Evolutionary conservation across 2,797 vertebrate genomes (phyloP), one percentile per base, ranked within the genome.

Genomic region (Morelia viridis): DNA sequence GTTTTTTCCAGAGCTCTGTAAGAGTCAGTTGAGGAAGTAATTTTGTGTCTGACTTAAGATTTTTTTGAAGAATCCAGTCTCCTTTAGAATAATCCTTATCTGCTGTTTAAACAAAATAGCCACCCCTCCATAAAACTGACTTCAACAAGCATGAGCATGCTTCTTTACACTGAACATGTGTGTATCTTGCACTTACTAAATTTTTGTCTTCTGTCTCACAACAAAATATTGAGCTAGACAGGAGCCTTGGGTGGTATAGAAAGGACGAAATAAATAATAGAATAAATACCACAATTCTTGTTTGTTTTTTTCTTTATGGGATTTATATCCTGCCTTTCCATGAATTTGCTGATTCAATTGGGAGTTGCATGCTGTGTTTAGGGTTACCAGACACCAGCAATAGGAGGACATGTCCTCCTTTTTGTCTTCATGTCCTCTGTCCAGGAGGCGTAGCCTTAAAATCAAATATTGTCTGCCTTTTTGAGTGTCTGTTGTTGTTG

Each of bases 31-130:
- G 76, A 88, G 92, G 92, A 91, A 85, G 60, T 64, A 58, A 60
- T 58, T 90, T 94, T 71, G 62, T 56, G 15, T 90, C 26, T 53
- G 13, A 85, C 35, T 90, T 50, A 86, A 13, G 26, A 28, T 89
- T 88, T 86, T 80, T 89, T 35, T 58, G 0, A 65, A 90, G 71
- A 58, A 62, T 92, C 58, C 85, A 24, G 62, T 90, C 62, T 85
- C 31, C 60, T 88, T 10, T 84, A 41, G 41, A 28, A 88, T 35
- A 5, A 56, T 9, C 64, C 80, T 94, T 68, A 85, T 91, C 91
- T 93, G 56, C 80, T 91, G 91, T 0, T 1, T 92, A 91, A 94
- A 71, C 28, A 86, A 95, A 91, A 86, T 2, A 83, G 50, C 57
- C 92, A 62, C 35, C 60, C 28, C 68, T 94, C 76, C 58, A 28